Conservation (phyloP, 2,888 invertebrate genomes). For the Amphipoea lucens region DNA sequence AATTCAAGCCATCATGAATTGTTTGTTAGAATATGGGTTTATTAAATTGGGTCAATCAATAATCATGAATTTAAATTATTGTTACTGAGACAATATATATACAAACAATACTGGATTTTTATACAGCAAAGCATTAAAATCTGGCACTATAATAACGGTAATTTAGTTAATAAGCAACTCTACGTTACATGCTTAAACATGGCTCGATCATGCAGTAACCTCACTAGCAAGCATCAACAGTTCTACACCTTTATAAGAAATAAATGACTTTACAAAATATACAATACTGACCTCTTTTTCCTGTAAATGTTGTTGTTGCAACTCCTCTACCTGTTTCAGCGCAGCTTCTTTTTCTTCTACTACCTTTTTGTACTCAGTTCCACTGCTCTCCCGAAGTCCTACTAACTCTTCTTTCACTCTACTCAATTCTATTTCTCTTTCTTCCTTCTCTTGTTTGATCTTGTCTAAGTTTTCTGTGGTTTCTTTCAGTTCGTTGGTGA, state of each 20-base stretch:
- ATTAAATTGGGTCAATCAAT: constrained; percentile 11
- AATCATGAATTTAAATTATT: not conserved
- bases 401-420: constrained; percentile 82
- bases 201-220: constrained; percentile 43
- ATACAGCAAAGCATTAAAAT: constrained; percentile 32
- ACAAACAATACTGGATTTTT: not conserved
- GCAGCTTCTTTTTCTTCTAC: constrained; percentile 83
- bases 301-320: constrained; percentile 79
- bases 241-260: constrained; percentile 32
- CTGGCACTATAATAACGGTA: constrained; percentile 2
- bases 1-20: constrained; percentile 65
- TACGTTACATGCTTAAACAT: constrained; percentile 22
- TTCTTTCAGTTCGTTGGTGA: constrained; percentile 83
- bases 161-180: constrained; percentile 32
- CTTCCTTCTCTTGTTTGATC: constrained; percentile 79
- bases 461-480: constrained; percentile 80
- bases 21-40: constrained; percentile 20
- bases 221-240: constrained; percentile 49
- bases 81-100: constrained; percentile 8
- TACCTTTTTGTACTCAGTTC: constrained; percentile 83
- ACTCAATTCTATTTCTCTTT: constrained; percentile 80
- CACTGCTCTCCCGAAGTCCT: constrained; percentile 81
- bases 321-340: constrained; percentile 78
- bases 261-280: constrained; percentile 24
- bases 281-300: constrained; percentile 85